A percentile compares a stretch with the other conserved stretches of the same genome.
Conservation (phyloP, 2,113 vertebrate genomes). For the Gavialis gangeticus region DNA sequence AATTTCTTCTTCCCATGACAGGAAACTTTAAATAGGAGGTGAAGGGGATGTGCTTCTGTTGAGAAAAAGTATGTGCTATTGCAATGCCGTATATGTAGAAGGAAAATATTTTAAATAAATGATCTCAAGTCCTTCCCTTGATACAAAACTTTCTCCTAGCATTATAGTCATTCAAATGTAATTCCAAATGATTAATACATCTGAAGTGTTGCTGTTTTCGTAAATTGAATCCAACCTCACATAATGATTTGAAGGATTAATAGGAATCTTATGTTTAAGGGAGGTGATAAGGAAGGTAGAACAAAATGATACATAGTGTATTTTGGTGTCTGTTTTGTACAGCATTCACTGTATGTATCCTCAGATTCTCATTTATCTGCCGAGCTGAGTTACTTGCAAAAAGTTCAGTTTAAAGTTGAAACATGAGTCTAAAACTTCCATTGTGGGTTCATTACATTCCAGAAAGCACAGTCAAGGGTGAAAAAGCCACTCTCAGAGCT, state of each 20-base stretch:
- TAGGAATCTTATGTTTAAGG: background rate
- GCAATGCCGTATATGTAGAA: background rate
- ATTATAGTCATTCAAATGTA: background rate
- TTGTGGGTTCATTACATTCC: background rate
- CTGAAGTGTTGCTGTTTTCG: background rate
- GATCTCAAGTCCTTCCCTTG: background rate
- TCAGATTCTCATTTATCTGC: background rate
- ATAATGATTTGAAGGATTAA: background rate
- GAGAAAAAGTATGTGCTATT: background rate
- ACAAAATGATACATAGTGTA: background rate
- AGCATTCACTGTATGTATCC: background rate
- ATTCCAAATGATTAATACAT: background rate
- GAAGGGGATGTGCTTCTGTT: constrained; percentile 3
- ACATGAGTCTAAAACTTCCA: background rate
- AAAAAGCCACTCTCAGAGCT: background rate
- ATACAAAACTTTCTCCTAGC: background rate
- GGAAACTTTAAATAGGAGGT: constrained; percentile 29
- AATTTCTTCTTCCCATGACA: constrained; percentile 31
- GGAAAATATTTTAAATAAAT: background rate
- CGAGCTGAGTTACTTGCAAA: background rate
- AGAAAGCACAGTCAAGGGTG: background rate
- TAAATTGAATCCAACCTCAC: background rate
- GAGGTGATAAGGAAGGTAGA: background rate
- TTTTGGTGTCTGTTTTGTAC: background rate
- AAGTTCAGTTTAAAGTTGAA: background rate